Evolutionary conservation across 2,113 vertebrate genomes (phyloP).

Genomic region (Clarias magur): DNA sequence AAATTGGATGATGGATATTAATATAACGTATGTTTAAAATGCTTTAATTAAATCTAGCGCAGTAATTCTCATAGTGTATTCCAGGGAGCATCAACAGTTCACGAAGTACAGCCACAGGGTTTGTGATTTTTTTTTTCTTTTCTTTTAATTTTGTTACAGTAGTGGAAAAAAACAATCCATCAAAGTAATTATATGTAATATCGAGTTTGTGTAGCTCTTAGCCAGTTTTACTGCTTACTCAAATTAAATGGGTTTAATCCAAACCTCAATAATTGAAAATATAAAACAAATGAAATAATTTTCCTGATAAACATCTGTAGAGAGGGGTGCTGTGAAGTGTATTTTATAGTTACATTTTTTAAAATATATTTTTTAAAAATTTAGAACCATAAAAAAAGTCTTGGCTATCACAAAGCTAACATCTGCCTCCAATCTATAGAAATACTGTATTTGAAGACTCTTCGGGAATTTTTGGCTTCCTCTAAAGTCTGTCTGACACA

Average conservation of each 20-base stretch:
- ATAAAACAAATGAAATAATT: background rate
- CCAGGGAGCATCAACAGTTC: background rate
- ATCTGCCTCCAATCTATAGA: slow-evolving; percentile 1
- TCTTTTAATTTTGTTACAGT: background rate
- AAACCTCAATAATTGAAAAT: background rate
- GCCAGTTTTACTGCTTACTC: background rate
- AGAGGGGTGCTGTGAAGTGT: background rate
- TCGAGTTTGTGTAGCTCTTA: background rate
- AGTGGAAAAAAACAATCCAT: background rate
- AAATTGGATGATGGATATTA: background rate
- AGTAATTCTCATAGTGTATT: background rate
- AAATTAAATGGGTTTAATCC: background rate
- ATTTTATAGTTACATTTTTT: background rate
- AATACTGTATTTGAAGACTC: background rate
- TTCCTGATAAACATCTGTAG: background rate
- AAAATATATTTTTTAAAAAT: too few relatives aligned
- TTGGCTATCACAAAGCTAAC: background rate
- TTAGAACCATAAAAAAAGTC: background rate
- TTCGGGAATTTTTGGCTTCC: background rate
- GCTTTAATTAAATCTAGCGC: background rate
- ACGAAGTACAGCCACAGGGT: background rate
- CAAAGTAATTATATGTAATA: background rate
- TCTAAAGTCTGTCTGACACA: background rate
- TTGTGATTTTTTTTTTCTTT: background rate
- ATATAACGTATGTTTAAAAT: background rate